These are phyloP conservation scores for Parascotia fuliginaria DNA, from an alignment of 2,888 invertebrate species.

Conservation along the genomic window DNA sequence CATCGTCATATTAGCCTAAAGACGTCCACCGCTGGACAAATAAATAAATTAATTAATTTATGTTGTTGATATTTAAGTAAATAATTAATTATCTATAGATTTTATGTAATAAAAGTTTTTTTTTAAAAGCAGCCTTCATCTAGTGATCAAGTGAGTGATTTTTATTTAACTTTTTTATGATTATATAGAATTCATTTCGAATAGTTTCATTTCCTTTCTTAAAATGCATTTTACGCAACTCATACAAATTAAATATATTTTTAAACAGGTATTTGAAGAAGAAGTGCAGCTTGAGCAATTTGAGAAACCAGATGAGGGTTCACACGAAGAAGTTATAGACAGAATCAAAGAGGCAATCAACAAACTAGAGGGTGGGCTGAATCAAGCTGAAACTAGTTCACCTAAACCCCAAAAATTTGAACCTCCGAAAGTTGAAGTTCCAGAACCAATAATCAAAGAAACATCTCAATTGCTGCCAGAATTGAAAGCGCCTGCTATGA, in stretches of 20 bases:
- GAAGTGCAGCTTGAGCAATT: conserved; percentile 70
- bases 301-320: conserved; percentile 62
- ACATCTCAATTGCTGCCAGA: conserved; percentile 2
- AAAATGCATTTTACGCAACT: too few species aligned
- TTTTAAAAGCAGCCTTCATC: conserved; percentile 25
- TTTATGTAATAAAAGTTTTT: not conserved
- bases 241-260: too few species aligned
- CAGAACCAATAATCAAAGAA: conserved; percentile 19
- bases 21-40: too few species aligned
- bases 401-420: conserved; percentile 40
- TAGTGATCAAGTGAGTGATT: conserved; percentile 19
- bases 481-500: too few species aligned
- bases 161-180: not conserved
- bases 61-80: too few species aligned
- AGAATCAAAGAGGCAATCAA: conserved; percentile 75
- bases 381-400: conserved; percentile 45
- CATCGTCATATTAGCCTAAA: too few species aligned
- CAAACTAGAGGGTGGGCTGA: conserved; percentile 71
- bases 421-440: conserved; percentile 1
- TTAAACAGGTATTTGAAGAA: conserved; percentile 61
- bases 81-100: not conserved
- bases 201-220: too few species aligned
- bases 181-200: not conserved
- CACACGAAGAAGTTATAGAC: conserved; percentile 70
- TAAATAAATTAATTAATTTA: too few species aligned